Evolutionary conservation across 2,888 invertebrate genomes (phyloP).

Genomic region (Drosophila atripex): DNA sequence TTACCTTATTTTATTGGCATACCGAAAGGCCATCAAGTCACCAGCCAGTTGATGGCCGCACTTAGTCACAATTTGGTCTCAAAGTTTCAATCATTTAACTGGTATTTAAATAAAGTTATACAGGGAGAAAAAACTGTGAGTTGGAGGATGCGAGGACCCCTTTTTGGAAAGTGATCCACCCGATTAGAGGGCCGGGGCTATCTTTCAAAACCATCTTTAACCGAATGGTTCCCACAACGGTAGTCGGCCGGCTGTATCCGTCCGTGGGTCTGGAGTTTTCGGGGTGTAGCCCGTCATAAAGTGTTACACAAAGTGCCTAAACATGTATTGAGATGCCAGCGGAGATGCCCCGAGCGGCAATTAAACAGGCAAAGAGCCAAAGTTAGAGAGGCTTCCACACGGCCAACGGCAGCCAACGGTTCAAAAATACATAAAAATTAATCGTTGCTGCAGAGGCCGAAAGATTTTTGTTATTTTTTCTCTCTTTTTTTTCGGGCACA

Average conservation of each 20-base stretch:
- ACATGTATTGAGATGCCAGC: constrained; percentile 74
- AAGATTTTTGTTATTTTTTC: background rate
- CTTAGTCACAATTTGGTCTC: background rate
- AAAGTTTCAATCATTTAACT: background rate
- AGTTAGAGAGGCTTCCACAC: constrained; percentile 8
- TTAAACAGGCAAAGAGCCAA: constrained; percentile 61
- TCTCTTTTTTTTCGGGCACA: constrained; percentile 2
- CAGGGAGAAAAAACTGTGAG: background rate
- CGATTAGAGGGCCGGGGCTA: constrained; percentile 22
- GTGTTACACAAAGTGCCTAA: constrained; percentile 78
- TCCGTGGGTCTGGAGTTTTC: constrained; percentile 17
- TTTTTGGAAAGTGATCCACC: constrained; percentile 18
- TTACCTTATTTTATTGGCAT: background rate
- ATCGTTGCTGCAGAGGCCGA: constrained; percentile 48
- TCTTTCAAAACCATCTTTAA: constrained; percentile 31
- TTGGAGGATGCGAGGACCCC: constrained; percentile 11
- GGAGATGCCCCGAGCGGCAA: constrained; percentile 63
- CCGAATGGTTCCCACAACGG: constrained; percentile 59
- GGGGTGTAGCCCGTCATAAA: constrained; percentile 72
- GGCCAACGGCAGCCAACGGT: constrained; percentile 40
- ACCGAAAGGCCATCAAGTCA: constrained; percentile 1
- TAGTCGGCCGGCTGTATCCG: constrained; percentile 42
- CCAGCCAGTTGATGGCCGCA: background rate
- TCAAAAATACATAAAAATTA: constrained; percentile 69
- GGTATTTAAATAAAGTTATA: constrained; percentile 24